Evolutionary conservation across 2,113 vertebrate genomes (phyloP).

Genomic region (Mixornis gularis): DNA sequence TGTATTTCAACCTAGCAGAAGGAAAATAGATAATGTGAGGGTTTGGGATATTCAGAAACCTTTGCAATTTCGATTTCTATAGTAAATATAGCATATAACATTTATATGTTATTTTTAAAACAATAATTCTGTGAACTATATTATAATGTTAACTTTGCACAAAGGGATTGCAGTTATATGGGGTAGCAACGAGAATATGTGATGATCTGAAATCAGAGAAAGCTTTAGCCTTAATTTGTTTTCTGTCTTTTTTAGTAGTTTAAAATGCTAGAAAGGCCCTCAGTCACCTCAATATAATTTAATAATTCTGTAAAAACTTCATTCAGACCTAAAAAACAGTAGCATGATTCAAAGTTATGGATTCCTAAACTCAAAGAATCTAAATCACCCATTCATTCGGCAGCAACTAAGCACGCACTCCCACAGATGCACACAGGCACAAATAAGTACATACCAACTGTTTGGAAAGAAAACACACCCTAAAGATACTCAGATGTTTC

Average conservation of each 20-base stretch:
- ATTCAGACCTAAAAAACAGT: background rate
- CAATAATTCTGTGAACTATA: background rate
- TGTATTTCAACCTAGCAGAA: background rate
- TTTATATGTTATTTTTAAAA: background rate
- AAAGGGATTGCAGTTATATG: background rate
- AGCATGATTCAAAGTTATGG: background rate
- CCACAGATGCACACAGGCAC: no score
- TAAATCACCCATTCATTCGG: background rate
- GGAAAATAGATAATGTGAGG: background rate
- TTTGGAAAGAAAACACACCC: background rate
- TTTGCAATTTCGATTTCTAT: background rate
- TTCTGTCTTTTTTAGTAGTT: background rate
- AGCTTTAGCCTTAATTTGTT: background rate
- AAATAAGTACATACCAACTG: background rate
- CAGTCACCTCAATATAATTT: background rate
- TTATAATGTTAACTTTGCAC: background rate
- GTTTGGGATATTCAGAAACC: background rate
- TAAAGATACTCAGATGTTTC: background rate
- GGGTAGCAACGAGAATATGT: background rate
- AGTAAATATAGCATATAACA: background rate
- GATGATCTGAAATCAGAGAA: background rate
- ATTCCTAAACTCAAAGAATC: background rate
- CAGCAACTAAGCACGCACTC: rapidly evolving
- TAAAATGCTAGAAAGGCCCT: background rate
- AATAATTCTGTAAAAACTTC: background rate